phyloP scores from a whole-genome alignment of 1,140 invertebrate species.

The Chironomus tepperi region DNA sequence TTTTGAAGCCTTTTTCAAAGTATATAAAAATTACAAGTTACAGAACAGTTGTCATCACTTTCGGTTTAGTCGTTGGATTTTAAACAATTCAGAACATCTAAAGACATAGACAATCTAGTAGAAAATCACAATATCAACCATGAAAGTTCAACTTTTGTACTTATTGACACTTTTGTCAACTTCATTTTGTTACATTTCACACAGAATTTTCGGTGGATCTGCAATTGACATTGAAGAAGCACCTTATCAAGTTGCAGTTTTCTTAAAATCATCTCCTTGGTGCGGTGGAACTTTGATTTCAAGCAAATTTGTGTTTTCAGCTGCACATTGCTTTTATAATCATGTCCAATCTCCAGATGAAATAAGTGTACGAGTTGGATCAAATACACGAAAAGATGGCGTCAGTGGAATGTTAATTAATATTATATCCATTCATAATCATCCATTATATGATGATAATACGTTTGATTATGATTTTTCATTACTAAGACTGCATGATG shows the following conservation, averaged over 20 bases:
- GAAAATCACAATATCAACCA: neutral
- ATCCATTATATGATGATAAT: too few relatives aligned
- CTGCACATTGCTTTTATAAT: conserved; percentile 42
- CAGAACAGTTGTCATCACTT: too few relatives aligned
- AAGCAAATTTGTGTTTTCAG: conserved; percentile 39
- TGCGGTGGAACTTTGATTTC: conserved; percentile 40
- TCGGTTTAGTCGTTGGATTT: too few relatives aligned
- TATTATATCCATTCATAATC: too few relatives aligned
- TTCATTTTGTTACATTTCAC: neutral
- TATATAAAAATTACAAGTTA: too few relatives aligned
- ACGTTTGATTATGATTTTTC: neutral
- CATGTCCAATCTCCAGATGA: too few relatives aligned
- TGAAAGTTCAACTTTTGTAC: neutral
- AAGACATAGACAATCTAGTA: too few relatives aligned
- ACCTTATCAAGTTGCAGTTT: neutral
- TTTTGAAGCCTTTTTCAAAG: too few relatives aligned
- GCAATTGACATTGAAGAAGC: neutral
- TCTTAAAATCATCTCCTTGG: neutral
- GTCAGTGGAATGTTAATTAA: too few relatives aligned
- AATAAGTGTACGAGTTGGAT: too few relatives aligned
- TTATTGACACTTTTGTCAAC: neutral
- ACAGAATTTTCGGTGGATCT: neutral
- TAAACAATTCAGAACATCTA: too few relatives aligned
- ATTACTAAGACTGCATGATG: neutral
- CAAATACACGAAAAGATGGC: too few relatives aligned